These are phyloP conservation scores for Micronycteris hirsuta DNA, from an alignment of 2,113 vertebrate genomes.

Conservation along the genomic window DNA sequence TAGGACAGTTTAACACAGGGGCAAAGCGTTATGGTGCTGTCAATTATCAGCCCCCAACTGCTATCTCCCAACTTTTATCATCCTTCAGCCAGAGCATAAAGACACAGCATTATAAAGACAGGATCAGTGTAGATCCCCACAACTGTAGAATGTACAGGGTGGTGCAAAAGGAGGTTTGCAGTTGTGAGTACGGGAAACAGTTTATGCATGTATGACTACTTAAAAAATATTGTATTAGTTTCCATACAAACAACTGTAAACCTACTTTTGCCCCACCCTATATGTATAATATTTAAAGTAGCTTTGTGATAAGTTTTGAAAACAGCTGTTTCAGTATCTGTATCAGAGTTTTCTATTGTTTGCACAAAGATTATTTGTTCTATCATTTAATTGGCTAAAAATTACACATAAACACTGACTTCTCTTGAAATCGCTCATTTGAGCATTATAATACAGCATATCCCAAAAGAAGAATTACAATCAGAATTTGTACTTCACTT, in stretches of 20 bases:
- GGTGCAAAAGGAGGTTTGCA: not conserved
- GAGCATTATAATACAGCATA: not conserved
- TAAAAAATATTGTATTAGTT: not conserved
- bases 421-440: not conserved
- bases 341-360: not conserved
- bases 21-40: not conserved
- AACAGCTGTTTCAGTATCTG: not conserved
- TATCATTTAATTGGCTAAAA: not conserved
- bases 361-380: not conserved
- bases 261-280: not conserved
- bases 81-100: not conserved
- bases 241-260: not conserved
- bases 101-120: not conserved
- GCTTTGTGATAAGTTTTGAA: not conserved
- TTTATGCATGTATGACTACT: not conserved
- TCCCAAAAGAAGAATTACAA: not conserved
- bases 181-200: not conserved
- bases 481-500: not conserved
- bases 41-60: rapidly evolving
- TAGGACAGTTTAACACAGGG: not conserved
- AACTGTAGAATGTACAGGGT: not conserved
- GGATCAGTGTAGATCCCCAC: not conserved
- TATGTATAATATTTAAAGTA: not conserved
- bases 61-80: not conserved
- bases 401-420: not conserved